A percentile compares a stretch with the other conserved stretches of the same genome.
phyloP scores from a whole-genome alignment of 2,888 invertebrate genomes.

The Pteria penguin region DNA sequence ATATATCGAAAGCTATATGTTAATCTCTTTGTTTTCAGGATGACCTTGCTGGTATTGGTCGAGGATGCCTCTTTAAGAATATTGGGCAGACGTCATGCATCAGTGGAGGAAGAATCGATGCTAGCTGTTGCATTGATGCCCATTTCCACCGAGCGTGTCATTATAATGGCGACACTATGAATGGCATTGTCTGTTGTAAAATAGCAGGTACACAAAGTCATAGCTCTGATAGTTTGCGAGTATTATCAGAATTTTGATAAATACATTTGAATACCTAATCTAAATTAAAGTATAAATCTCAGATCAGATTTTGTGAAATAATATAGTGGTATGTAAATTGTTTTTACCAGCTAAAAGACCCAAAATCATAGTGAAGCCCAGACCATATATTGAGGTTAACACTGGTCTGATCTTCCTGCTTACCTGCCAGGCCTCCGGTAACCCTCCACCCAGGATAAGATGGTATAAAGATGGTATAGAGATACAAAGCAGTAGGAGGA shows the following conservation, averaged over 20 bases:
- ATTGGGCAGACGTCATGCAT: constrained; percentile 76
- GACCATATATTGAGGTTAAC: constrained; percentile 67
- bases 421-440: constrained; percentile 73
- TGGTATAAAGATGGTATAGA: constrained; percentile 76
- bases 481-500: constrained; percentile 56
- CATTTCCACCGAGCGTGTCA: constrained; percentile 73
- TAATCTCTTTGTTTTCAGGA: constrained; percentile 65
- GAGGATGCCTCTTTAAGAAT: constrained; percentile 73
- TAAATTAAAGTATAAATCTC: too few species aligned
- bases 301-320: too few species aligned
- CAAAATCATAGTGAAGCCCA: constrained; percentile 72
- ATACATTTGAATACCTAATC: too few species aligned
- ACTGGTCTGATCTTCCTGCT: constrained; percentile 73
- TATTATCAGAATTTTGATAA: too few species aligned
- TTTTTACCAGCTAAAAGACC: constrained; percentile 67
- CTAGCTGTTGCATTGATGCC: constrained; percentile 77
- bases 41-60: constrained; percentile 77
- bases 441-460: constrained; percentile 69
- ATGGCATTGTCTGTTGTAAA: constrained; percentile 74
- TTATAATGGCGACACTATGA: constrained; percentile 64
- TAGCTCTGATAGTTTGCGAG: neutral
- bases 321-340: too few species aligned
- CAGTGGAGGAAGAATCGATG: constrained; percentile 75
- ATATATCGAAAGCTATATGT: too few species aligned
- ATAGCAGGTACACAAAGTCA: constrained; percentile 62